Evolutionary conservation across 92 coral and sea anemone species (phyloP).

Genomic region (Zoanthus solanderi): DNA sequence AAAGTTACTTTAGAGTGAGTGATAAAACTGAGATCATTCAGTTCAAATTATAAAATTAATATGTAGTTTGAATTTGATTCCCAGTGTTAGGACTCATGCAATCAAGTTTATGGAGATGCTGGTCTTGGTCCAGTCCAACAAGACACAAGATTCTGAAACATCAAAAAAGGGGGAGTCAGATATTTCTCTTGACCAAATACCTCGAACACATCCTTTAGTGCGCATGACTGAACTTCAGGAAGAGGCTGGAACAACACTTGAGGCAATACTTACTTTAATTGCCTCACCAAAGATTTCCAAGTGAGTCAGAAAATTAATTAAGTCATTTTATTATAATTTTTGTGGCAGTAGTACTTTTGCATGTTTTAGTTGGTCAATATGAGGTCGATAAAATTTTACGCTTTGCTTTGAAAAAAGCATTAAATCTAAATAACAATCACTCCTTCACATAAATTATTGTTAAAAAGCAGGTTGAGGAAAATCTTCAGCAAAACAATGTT

Average conservation of each 20-base stretch:
- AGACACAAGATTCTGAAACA: slow-evolving; percentile 87
- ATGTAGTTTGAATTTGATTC: neutral
- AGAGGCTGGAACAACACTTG: slow-evolving; percentile 95
- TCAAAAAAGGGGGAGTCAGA: slow-evolving; percentile 84
- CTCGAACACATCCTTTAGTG: slow-evolving; percentile 91
- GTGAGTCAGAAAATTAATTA: slow-evolving; percentile 44
- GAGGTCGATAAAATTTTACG: too few species aligned
- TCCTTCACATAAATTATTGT: too few species aligned
- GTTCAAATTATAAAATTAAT: too few species aligned
- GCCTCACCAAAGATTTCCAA: slow-evolving; percentile 98
- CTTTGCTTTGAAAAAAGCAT: too few species aligned
- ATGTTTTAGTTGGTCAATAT: too few species aligned
- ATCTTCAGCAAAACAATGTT: too few species aligned
- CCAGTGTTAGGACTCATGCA: slow-evolving; percentile 94
- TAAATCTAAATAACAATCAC: too few species aligned
- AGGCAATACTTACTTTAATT: slow-evolving; percentile 90
- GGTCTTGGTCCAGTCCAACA: slow-evolving; percentile 95
- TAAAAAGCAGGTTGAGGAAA: too few species aligned
- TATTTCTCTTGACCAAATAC: slow-evolving; percentile 81
- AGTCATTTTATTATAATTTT: too few species aligned
- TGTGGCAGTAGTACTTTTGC: too few species aligned
- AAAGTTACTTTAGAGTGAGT: too few species aligned
- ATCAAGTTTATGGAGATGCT: slow-evolving; percentile 99
- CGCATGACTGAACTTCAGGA: slow-evolving; percentile 96
- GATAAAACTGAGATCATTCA: too few species aligned